Evolutionary conservation across 2,888 invertebrate species (phyloP).

Genomic region (Phalangium opilio): DNA sequence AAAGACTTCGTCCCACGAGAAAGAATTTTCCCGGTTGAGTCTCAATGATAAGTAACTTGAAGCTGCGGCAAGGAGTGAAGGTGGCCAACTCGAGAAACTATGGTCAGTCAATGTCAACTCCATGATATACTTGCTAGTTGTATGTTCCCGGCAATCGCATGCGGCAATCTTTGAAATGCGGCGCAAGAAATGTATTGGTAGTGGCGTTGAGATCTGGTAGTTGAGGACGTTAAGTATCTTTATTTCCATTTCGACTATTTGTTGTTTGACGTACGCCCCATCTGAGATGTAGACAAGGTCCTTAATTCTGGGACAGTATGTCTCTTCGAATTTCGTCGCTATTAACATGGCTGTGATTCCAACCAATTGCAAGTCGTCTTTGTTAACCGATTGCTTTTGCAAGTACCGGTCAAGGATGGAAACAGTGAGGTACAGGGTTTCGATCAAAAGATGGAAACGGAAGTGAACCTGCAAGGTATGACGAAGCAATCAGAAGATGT

Average conservation of each 20-base stretch:
- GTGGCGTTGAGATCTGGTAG: conserved; percentile 68
- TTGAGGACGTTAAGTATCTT: conserved; percentile 57
- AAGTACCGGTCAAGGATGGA: conserved; percentile 79
- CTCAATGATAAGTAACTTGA: too few species aligned
- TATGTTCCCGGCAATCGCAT: conserved; percentile 15
- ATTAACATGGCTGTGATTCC: conserved; percentile 78
- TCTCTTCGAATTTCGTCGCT: conserved; percentile 90
- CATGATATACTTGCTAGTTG: too few species aligned
- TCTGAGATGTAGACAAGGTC: conserved; percentile 89
- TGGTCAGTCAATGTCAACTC: too few species aligned
- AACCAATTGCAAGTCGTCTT: conserved; percentile 63
- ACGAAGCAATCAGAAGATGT: too few species aligned
- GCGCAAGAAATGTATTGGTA: conserved; percentile 75
- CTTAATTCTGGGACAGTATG: conserved; percentile 64
- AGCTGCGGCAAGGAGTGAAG: too few species aligned
- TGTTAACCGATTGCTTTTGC: conserved; percentile 47
- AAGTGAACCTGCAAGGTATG: conserved; percentile 46
- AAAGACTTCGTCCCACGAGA: too few species aligned
- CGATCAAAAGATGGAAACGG: conserved; percentile 66
- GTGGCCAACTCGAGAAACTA: too few species aligned
- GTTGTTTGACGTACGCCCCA: conserved; percentile 58
- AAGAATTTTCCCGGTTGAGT: too few species aligned
- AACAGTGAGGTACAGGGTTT: conserved; percentile 77
- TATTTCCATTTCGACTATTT: conserved; percentile 68
- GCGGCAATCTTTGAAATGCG: conserved; percentile 40